A percentile compares a stretch with the other conserved stretches of the same genome.
Conservation (phyloP, 1,140 invertebrate species). For the Solen grandis region DNA sequence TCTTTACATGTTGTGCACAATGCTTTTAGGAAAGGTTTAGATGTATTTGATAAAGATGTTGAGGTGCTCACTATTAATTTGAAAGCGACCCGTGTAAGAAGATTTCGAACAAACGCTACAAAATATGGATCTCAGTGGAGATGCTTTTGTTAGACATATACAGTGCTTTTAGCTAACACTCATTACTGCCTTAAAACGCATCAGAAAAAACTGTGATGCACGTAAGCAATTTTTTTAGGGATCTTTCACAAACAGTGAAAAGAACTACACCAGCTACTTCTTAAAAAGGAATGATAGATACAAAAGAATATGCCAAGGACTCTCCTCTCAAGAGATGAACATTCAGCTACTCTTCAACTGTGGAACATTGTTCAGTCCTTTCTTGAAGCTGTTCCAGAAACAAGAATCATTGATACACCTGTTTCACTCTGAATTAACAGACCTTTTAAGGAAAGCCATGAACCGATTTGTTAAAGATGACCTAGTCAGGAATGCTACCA, state of each 20-base stretch:
- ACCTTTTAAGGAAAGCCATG: no score
- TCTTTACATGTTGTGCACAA: constrained; percentile 5
- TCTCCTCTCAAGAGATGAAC: neutral
- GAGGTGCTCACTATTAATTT: no score
- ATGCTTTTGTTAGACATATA: no score
- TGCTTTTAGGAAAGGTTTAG: constrained; percentile 25
- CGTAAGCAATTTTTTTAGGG: neutral
- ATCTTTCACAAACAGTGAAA: neutral
- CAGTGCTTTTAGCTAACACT: neutral
- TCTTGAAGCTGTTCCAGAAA: constrained; percentile 5
- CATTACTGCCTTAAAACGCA: neutral
- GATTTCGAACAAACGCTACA: neutral
- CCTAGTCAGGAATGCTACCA: no score
- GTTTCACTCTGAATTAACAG: neutral
- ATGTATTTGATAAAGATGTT: no score
- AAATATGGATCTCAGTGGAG: no score
- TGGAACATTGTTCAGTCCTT: neutral
- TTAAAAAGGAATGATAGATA: constrained; percentile 19
- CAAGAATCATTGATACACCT: constrained; percentile 12
- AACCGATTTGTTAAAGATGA: no score
- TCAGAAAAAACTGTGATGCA: neutral
- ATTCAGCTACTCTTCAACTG: neutral
- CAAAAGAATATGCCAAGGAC: no score
- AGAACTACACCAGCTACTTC: neutral
- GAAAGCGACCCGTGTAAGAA: constrained; percentile 1